Conservation (phyloP, 2,888 invertebrate species). For the Dyspetes luteomarginatus region DNA sequence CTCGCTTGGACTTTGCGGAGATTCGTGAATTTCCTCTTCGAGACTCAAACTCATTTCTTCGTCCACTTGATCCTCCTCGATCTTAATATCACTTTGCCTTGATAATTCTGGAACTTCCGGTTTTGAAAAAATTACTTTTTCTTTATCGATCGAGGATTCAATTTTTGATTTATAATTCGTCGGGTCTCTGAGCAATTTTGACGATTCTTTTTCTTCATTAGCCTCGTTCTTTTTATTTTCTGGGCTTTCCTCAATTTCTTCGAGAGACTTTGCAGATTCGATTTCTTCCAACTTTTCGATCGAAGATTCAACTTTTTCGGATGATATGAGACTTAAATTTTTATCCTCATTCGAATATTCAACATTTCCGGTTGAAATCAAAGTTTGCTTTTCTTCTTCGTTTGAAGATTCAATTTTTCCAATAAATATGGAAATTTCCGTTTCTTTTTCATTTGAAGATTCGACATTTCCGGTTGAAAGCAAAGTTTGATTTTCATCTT, state of each 20-base stretch:
- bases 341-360: slow-evolving; percentile 6
- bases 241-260: background rate
- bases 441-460: too few species aligned
- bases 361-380: background rate
- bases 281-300: background rate
- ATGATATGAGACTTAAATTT: background rate
- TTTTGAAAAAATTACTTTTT: slow-evolving; percentile 8
- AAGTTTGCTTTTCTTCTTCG: slow-evolving; percentile 24
- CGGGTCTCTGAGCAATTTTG: too few species aligned
- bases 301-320: background rate
- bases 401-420: background rate
- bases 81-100: background rate
- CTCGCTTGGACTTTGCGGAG: background rate
- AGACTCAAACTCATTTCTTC: slow-evolving; percentile 44
- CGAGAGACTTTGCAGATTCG: background rate
- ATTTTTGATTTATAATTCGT: background rate
- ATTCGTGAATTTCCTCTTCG: slow-evolving; percentile 20
- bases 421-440: background rate
- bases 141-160: background rate
- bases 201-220: background rate
- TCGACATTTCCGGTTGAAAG: background rate
- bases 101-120: background rate
- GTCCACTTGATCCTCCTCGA: slow-evolving; percentile 46
- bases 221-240: background rate
- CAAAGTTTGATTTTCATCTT: background rate